A percentile compares a stretch with the other conserved stretches of the same genome.
Evolutionary conservation across 1,140 invertebrate species (phyloP).

Genomic region (Oncopeltus fasciatus): DNA sequence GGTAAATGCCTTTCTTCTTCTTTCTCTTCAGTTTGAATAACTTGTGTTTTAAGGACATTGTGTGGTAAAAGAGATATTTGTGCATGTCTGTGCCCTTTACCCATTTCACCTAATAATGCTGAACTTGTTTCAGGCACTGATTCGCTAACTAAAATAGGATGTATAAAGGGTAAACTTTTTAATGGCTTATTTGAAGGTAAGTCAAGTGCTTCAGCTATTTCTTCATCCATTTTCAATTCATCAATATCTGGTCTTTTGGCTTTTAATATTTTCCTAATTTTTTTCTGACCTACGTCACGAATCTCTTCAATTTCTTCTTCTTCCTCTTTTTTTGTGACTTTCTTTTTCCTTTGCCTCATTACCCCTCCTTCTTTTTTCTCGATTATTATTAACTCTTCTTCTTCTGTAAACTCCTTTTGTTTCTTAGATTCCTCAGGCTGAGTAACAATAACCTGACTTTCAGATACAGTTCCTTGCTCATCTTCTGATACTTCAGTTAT

Average conservation of each 20-base stretch:
- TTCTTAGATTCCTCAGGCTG: conserved; percentile 20
- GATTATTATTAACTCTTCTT: conserved; percentile 27
- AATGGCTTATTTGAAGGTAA: conserved; percentile 16
- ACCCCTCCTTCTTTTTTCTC: conserved; percentile 29
- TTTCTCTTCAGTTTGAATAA: conserved; percentile 36
- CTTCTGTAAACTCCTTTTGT: conserved; percentile 15
- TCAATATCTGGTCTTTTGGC: conserved; percentile 24
- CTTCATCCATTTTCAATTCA: conserved; percentile 29
- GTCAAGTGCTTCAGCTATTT: conserved; percentile 26
- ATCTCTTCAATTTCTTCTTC: conserved; percentile 21
- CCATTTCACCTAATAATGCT: conserved; percentile 19
- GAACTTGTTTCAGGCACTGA: conserved; percentile 22
- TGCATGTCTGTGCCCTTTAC: conserved; percentile 11
- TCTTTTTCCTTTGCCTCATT: conserved; percentile 25
- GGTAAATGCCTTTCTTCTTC: conserved; percentile 28
- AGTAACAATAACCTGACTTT: conserved; percentile 22
- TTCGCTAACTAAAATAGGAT: conserved; percentile 23
- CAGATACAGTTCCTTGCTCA: conserved; percentile 14
- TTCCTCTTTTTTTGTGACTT: conserved; percentile 23
- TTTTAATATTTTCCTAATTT: conserved; percentile 28
- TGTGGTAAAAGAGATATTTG: conserved; percentile 19
- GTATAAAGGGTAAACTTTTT: conserved; percentile 25
- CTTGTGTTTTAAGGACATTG: conserved; percentile 23
- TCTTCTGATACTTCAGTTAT: conserved; percentile 25
- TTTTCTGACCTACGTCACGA: conserved; percentile 26